Evolutionary conservation across 64 coral and sea anemone genomes (phyloP), one percentile per base, ranked within the genome.

Genomic region (Trachythela sp.): DNA sequence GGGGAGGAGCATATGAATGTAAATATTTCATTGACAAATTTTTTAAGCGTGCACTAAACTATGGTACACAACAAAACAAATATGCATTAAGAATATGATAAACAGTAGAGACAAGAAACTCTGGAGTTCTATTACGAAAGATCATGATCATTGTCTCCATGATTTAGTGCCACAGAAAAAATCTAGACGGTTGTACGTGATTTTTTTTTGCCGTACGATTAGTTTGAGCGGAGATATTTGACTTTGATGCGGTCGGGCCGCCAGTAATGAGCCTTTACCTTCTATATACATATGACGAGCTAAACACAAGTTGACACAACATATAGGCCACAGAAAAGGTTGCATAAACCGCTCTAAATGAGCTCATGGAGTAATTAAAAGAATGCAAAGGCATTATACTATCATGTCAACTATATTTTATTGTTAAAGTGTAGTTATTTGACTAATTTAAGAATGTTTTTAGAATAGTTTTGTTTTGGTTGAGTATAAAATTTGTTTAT

Each of bases 11-110:
- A n/a, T 89, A 68, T 86, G 26, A 89, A n/a, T 18, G 40, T 0
- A 93, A 89, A 77, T 89, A 86, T 37, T 35, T 93, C 15, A 77
- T 89, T 29, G 87, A 89, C 24, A 85, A 86, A 85, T 90, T 94
- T 17, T 87, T 41, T 64, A 94, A 87, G 70, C 71, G 64, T 24
- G 22, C 88, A 24, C 33, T 84, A 31, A 84, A 30, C 20, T 88
- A 77, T 48, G 85, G 72, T 90, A 90, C 58, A 90, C 88, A 7
- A n/a, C n/a, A n/a, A n/a, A n/a, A n/a, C n/a, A n/a, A n/a, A n/a
- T n/a, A n/a, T n/a, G n/a, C n/a, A n/a, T 27, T 30, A 9, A 56
- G 52, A 24, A 48, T 50, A 18, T 83, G 39, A 22, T 48, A 37
- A 15, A 48, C 83, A n/a, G 32, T 11, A 84, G 42, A 90, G 54